Evolutionary conservation across 2,113 vertebrate species (phyloP).

Genomic region (Grantiella picta): DNA sequence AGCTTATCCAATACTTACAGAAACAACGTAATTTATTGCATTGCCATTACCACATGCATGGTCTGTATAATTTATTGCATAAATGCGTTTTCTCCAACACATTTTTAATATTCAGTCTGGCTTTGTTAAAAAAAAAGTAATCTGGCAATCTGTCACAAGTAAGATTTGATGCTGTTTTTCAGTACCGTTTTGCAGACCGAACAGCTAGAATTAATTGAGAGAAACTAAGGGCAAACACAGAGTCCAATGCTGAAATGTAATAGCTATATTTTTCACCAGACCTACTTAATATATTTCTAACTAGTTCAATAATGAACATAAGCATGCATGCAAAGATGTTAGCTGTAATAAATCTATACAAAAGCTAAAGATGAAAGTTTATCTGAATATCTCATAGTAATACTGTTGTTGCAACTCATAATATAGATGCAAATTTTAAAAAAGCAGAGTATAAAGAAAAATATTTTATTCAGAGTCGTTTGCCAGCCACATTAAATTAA

Average conservation of each 20-base stretch:
- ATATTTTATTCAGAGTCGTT: neutral
- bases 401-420: neutral
- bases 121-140: slow-evolving; percentile 7
- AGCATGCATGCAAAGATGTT: neutral
- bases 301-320: neutral
- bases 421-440: neutral
- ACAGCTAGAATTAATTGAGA: slow-evolving; percentile 5
- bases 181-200: neutral
- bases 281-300: neutral
- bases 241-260: neutral
- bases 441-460: neutral
- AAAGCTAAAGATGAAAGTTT: neutral
- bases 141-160: neutral
- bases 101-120: slow-evolving; percentile 38
- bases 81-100: slow-evolving; percentile 29
- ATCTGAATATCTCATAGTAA: neutral
- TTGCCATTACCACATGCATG: neutral
- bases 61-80: slow-evolving; percentile 30
- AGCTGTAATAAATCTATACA: neutral
- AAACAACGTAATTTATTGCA: slow-evolving; percentile 26
- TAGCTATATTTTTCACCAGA: neutral
- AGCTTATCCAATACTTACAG: slow-evolving; percentile 31
- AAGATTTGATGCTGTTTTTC: neutral
- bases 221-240: neutral
- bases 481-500: neutral